Evolutionary conservation across 1,140 invertebrate genomes (phyloP).

Genomic region (Caerostris darwini): DNA sequence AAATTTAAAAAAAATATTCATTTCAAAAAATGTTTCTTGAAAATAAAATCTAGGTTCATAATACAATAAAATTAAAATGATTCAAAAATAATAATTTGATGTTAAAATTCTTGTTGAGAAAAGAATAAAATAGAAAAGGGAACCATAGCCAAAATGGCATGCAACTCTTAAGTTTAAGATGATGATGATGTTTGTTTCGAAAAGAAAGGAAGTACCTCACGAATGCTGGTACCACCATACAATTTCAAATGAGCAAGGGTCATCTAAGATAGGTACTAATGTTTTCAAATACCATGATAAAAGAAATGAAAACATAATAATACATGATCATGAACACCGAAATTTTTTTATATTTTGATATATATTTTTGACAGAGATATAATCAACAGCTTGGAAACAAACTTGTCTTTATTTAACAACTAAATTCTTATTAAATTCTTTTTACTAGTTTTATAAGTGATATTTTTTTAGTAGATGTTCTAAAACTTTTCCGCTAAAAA

Average conservation of each 20-base stretch:
- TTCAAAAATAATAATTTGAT: neutral
- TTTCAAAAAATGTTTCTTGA: neutral
- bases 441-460: no score
- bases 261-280: slow-evolving; percentile 1
- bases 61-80: neutral
- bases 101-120: neutral
- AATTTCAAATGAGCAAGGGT: neutral
- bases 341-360: neutral
- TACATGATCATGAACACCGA: neutral
- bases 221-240: slow-evolving; percentile 22
- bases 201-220: neutral
- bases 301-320: neutral
- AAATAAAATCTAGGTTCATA: neutral
- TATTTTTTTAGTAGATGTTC: no score
- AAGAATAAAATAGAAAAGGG: neutral
- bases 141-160: neutral
- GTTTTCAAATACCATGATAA: neutral
- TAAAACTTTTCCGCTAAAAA: no score
- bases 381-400: neutral
- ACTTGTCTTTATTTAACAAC: no score
- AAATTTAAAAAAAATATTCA: no score
- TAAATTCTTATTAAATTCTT: no score
- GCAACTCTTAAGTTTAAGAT: neutral
- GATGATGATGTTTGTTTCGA: neutral
- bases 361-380: neutral